These are phyloP conservation scores for Alces alces DNA, from an alignment of 2,113 vertebrate genomes.

Conservation along the genomic window DNA sequence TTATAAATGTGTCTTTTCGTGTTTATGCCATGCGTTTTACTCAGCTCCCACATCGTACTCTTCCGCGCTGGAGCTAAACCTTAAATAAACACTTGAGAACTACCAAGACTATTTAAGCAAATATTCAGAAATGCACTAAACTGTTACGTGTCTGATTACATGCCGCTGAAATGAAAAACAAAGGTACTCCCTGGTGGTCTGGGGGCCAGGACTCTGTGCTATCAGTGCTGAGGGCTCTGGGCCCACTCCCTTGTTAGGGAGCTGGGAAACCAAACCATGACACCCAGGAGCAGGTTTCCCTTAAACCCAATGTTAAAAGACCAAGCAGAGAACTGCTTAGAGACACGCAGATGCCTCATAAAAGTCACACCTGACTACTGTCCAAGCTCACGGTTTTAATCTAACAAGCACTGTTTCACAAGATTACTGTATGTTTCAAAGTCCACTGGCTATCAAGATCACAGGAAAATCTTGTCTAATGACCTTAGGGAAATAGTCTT, in stretches of 20 bases:
- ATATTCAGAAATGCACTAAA: background rate
- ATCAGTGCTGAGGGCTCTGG: background rate
- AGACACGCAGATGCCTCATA: background rate
- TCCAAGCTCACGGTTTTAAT: background rate
- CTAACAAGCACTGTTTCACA: background rate
- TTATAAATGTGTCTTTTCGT: rapidly evolving
- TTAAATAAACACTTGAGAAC: background rate
- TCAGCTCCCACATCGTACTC: background rate
- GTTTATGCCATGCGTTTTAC: rapidly evolving
- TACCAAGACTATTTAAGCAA: background rate
- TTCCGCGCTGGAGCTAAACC: background rate
- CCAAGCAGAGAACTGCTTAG: background rate
- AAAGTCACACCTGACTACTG: background rate
- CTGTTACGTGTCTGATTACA: background rate
- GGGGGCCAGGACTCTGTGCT: background rate
- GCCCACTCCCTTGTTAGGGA: background rate
- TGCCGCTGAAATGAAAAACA: background rate
- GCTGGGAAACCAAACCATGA: background rate
- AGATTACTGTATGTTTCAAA: background rate
- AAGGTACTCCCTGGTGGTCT: background rate
- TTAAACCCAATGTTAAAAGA: background rate
- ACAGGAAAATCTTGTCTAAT: no score
- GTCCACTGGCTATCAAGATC: no score
- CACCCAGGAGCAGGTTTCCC: background rate
- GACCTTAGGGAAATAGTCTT: background rate